A percentile compares a stretch with the other conserved stretches of the same genome.
These are phyloP conservation scores for Nesoenas mayeri DNA, from an alignment of 2,113 vertebrate genomes.

Conservation along the genomic window DNA sequence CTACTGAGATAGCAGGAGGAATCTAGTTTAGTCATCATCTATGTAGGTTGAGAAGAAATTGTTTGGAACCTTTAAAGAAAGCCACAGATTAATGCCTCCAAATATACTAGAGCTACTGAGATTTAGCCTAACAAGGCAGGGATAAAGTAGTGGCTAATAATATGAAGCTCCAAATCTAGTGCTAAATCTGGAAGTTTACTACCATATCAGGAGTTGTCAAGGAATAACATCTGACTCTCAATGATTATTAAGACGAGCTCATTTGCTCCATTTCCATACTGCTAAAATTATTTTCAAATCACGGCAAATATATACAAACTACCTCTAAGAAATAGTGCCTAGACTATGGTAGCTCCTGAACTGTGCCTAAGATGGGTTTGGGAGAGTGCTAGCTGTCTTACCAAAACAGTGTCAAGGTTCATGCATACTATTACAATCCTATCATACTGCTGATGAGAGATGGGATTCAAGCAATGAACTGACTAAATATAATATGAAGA, in stretches of 20 bases:
- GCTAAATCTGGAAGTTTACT: not conserved
- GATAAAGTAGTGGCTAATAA: not conserved
- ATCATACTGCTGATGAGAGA: not conserved
- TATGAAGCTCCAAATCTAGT: not conserved
- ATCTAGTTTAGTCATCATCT: not conserved
- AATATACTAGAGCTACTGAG: not conserved
- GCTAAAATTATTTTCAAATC: not conserved
- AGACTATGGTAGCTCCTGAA: not conserved
- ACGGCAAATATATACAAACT: not conserved
- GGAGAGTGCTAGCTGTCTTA: not conserved
- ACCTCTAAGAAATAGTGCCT: not conserved
- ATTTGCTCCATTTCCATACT: not conserved
- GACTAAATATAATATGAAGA: not conserved
- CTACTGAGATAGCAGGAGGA: not conserved
- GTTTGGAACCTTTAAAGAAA: not conserved
- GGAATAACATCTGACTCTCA: not conserved
- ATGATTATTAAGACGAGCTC: not conserved
- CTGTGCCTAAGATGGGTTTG: not conserved
- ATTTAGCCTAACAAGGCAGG: not conserved
- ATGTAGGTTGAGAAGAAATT: not conserved
- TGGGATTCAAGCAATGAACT: not conserved
- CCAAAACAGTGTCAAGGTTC: not conserved
- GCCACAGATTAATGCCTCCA: not conserved
- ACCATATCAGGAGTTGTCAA: not conserved
- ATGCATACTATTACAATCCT: not conserved